phyloP scores from a whole-genome alignment of 2,113 vertebrate genomes.

The Plecotus auritus region DNA sequence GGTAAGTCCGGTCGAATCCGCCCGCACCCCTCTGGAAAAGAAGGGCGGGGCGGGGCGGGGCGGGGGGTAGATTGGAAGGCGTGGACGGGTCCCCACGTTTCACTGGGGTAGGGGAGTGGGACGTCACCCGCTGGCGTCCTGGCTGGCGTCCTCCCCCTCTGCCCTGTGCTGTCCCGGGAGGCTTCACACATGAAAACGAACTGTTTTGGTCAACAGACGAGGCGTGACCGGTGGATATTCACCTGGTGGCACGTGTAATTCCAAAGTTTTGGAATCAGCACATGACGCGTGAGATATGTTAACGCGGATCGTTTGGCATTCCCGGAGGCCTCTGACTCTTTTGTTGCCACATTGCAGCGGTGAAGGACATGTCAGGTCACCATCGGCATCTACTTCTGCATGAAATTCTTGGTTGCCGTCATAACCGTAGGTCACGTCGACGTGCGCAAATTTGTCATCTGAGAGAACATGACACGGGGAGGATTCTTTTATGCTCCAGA shows the following conservation, averaged over 20 bases:
- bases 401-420: rapidly evolving
- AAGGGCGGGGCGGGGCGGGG: rapidly evolving
- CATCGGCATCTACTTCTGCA: rapidly evolving
- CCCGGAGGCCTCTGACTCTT: rapidly evolving
- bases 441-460: rapidly evolving
- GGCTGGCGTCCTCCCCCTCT: background rate
- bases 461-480: background rate
- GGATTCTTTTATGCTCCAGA: background rate
- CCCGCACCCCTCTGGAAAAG: background rate
- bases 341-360: rapidly evolving
- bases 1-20: rapidly evolving
- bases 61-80: background rate
- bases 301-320: rapidly evolving
- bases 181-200: rapidly evolving
- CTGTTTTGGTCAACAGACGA: background rate
- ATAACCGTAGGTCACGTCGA: rapidly evolving
- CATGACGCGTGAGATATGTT: rapidly evolving
- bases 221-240: background rate
- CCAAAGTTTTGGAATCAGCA: rapidly evolving
- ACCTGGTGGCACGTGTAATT: constrained; percentile 49
- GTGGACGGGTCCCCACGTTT: rapidly evolving
- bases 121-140: rapidly evolving
- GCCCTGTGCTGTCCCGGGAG: too few species aligned
- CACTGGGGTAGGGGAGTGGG: too few species aligned
- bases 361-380: rapidly evolving